Evolutionary conservation across 2,888 invertebrate genomes (phyloP).

Genomic region (Tenthredo amoena): DNA sequence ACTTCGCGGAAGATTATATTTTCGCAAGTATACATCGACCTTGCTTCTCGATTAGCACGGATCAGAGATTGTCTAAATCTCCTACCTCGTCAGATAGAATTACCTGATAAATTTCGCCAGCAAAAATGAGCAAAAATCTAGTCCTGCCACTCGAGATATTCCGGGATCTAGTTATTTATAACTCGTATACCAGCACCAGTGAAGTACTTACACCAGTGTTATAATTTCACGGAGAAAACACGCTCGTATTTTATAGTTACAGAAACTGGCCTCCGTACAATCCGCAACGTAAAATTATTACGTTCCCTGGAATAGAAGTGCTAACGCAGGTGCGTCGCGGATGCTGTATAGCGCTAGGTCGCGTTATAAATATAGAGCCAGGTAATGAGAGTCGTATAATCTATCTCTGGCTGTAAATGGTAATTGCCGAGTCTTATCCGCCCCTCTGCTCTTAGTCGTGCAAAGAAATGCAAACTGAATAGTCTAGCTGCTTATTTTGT

Average conservation of each 20-base stretch:
- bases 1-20: background rate
- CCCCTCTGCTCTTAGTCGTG: background rate
- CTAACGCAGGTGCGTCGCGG: background rate
- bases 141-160: background rate
- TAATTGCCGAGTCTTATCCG: slow-evolving; percentile 59
- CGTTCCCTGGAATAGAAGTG: background rate
- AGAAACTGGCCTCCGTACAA: background rate
- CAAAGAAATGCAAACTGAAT: background rate
- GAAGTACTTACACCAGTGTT: background rate
- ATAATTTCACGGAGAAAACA: background rate
- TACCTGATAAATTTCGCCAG: background rate
- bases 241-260: background rate
- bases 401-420: slow-evolving; percentile 64
- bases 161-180: background rate
- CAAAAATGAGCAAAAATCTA: background rate
- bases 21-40: background rate
- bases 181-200: background rate
- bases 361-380: slow-evolving; percentile 24
- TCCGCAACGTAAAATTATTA: background rate
- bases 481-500: background rate
- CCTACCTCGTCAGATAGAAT: background rate
- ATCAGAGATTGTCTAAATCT: background rate
- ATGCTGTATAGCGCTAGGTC: background rate
- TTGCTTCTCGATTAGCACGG: background rate
- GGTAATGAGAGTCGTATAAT: slow-evolving; percentile 64